Percentiles rank a stretch among this genome's conserved stretches.
phyloP scores from a whole-genome alignment of 2,888 invertebrate genomes.

The Abscondita cerata region DNA sequence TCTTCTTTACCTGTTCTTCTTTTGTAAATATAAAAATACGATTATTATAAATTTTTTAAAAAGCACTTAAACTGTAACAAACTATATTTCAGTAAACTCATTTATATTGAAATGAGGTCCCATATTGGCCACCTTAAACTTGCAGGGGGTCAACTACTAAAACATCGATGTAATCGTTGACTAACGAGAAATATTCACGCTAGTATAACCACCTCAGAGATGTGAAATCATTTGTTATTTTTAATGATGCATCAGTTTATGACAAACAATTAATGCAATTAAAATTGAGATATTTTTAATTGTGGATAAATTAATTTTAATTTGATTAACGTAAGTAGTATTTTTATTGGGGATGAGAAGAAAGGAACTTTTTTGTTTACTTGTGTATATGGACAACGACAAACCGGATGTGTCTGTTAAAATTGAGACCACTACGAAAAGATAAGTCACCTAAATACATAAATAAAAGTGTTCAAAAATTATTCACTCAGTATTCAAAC shows the following conservation, averaged over 20 bases:
- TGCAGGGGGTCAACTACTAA: slow-evolving; percentile 48
- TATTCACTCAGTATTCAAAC: too few species aligned
- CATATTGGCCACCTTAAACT: slow-evolving; percentile 44
- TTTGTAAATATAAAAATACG: background rate
- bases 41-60: too few species aligned
- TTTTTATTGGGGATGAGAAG: too few species aligned
- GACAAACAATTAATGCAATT: slow-evolving; percentile 29
- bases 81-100: slow-evolving; percentile 48
- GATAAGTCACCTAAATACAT: too few species aligned
- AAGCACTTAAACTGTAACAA: slow-evolving; percentile 25
- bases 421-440: too few species aligned
- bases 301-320: too few species aligned
- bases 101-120: slow-evolving; percentile 51
- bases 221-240: slow-evolving; percentile 47
- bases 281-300: background rate
- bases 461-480: too few species aligned
- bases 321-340: too few species aligned
- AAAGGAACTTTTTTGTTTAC: too few species aligned
- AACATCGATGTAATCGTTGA: slow-evolving; percentile 38
- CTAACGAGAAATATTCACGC: slow-evolving; percentile 46
- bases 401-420: too few species aligned
- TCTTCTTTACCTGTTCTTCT: slow-evolving; percentile 19
- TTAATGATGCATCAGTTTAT: slow-evolving; percentile 50
- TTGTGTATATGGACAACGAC: too few species aligned
- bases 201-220: slow-evolving; percentile 36